These are phyloP conservation scores for Minunthozetes semirufus DNA, from an alignment of 2,888 invertebrate species.

Conservation along the genomic window DNA sequence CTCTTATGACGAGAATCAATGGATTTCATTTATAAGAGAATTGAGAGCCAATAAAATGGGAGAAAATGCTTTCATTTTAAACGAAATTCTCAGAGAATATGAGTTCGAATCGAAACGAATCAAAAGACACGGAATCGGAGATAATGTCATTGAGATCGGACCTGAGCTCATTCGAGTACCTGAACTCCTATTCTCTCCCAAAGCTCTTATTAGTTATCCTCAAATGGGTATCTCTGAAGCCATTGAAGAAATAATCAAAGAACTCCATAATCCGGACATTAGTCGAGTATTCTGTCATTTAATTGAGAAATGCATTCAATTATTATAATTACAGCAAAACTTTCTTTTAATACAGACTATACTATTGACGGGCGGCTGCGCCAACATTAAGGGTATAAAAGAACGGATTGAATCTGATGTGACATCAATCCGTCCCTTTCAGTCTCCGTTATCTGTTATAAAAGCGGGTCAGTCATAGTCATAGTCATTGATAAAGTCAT, in stretches of 20 bases:
- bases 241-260: not conserved
- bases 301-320: not conserved
- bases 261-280: not conserved
- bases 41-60: constrained; percentile 11
- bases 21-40: constrained; percentile 5
- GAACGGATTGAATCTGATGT: not conserved
- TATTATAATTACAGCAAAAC: not conserved
- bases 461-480: not conserved
- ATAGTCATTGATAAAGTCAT: too few species aligned
- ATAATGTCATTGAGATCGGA: not conserved
- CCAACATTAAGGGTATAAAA: not conserved
- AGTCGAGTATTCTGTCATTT: not conserved
- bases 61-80: constrained; percentile 12
- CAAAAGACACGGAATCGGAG: constrained; percentile 4
- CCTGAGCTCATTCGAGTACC: constrained; percentile 3
- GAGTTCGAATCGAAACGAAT: constrained; percentile 8
- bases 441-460: not conserved
- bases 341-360: not conserved
- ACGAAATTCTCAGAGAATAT: constrained; percentile 10
- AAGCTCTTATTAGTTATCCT: not conserved
- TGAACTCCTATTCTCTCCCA: not conserved
- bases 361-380: not conserved
- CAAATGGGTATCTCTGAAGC: not conserved
- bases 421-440: not conserved
- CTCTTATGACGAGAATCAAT: not conserved